Conservation (phyloP, 2,888 invertebrate genomes). For the Cyclophora punctaria region DNA sequence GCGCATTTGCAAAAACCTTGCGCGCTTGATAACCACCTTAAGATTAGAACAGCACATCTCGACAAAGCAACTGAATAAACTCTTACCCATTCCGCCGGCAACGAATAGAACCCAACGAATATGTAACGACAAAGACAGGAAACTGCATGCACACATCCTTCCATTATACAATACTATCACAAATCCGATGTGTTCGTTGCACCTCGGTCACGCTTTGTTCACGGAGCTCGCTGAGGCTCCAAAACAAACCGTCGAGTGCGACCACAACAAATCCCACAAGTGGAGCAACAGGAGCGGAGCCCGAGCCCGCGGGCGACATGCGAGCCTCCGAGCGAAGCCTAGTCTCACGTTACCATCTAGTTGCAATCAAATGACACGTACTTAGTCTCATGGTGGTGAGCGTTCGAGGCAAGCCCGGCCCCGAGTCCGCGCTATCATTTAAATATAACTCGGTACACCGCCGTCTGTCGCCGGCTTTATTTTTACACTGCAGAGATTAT, state of each 20-base stretch:
- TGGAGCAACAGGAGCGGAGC: constrained; percentile 10
- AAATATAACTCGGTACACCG: constrained; percentile 68
- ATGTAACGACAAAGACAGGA: constrained; percentile 42
- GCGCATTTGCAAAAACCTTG: too few species aligned
- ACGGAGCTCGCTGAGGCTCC: constrained; percentile 1
- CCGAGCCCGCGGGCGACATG: constrained; percentile 20
- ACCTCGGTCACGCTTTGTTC: constrained; percentile 17
- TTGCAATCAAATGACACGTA: constrained; percentile 54
- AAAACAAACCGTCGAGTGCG: constrained; percentile 9
- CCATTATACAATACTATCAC: constrained; percentile 36
- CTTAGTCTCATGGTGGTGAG: constrained; percentile 67
- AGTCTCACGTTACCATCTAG: constrained; percentile 40
- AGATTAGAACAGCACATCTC: not conserved
- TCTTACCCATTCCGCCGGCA: constrained; percentile 13
- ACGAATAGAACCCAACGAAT: constrained; percentile 25
- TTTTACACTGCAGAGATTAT: constrained; percentile 63
- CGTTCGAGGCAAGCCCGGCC: constrained; percentile 56
- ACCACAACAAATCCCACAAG: constrained; percentile 23
- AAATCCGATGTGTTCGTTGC: constrained; percentile 30
- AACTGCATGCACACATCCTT: constrained; percentile 43
- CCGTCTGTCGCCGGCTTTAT: constrained; percentile 71
- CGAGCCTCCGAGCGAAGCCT: constrained; percentile 27
- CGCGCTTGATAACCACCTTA: not conserved
- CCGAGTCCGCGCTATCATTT: constrained; percentile 67
- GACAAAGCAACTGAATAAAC: constrained; percentile 2